Evolutionary conservation across 2,888 invertebrate genomes (phyloP), one percentile per base, ranked within the genome.

Genomic region (Pachymerium ferrugineum): DNA sequence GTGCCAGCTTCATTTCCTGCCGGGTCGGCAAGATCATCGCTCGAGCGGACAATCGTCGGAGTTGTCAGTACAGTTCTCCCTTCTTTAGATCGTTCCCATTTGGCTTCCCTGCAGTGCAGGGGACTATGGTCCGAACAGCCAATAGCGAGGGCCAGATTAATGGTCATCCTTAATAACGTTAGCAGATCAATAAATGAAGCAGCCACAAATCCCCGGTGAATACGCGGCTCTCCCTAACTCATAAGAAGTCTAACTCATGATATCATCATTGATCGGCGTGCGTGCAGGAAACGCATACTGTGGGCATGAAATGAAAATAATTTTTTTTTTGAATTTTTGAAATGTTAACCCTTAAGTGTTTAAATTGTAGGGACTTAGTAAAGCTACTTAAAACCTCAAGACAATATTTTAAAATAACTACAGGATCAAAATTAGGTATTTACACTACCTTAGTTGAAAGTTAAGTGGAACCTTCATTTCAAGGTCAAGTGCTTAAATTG

Each of bases 151-250:
- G 25, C 62, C 62, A 62, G 62, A 62, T 62, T 62, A 62, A 62
- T 62, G 62, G 62, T 62, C 62, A 62, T 62, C 62, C 62, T 62
- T 62, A 62, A 62, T 62, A 62, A 62, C 62, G 62, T 62, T 62
- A 62, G 62, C 62, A 62, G 62, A 62, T 62, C 62, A 62, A 62
- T 62, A 62, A 62, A 62, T 62, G 62, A 62, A 62, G 62, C 62
- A 62, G 62, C 62, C 62, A 62, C 62, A 62, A 62, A 62, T 62
- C 62, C 62, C 62, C 28, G 62, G 62, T 28, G 62, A 62, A 62
- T 62, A 62, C 28, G 62, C 25, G 62, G 28, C 62, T n/a, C 28
- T 62, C 25, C 28, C 62, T 62, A 22, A 28, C n/a, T 25, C 62
- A 62, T 28, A 62, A 62, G 25, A 62, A 62, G 62, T 62, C 62